A percentile compares a stretch with the other conserved stretches of the same genome.
Evolutionary conservation across 2,888 invertebrate species (phyloP).

Genomic region (Phaedon cochleariae): DNA sequence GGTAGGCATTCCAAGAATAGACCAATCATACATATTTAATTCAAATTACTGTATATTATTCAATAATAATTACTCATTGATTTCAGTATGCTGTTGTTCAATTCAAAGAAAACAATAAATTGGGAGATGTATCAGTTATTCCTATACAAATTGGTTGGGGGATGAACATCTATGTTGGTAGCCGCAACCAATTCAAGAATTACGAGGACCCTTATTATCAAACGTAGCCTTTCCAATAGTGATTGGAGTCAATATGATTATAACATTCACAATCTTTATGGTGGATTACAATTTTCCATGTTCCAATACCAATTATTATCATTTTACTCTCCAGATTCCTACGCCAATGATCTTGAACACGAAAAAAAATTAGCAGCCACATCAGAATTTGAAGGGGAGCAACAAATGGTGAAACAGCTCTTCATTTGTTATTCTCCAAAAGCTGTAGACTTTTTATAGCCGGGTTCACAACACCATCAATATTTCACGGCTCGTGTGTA

Average conservation of each 20-base stretch:
- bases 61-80: not conserved
- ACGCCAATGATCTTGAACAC: not conserved
- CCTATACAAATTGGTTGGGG: not conserved
- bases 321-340: slow-evolving; percentile 1
- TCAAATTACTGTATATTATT: not conserved
- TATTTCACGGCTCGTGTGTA: too few relatives aligned
- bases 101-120: not conserved
- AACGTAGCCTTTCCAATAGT: not conserved
- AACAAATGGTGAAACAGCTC: too few relatives aligned
- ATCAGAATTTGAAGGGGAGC: not conserved
- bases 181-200: slow-evolving; percentile 3
- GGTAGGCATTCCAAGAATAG: not conserved
- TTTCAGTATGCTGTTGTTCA: not conserved
- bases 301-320: not conserved
- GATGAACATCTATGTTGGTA: not conserved
- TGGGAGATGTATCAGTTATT: not conserved
- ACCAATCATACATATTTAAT: not conserved
- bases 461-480: too few relatives aligned
- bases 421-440: too few relatives aligned
- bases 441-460: too few relatives aligned
- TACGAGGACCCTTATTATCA: not conserved
- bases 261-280: slow-evolving; percentile 4
- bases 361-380: not conserved
- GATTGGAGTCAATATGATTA: not conserved
- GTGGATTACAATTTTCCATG: not conserved